Evolutionary conservation across 2,113 vertebrate genomes (phyloP), one percentile per base, ranked within the genome.

Genomic region (Lophura nycthemera): DNA sequence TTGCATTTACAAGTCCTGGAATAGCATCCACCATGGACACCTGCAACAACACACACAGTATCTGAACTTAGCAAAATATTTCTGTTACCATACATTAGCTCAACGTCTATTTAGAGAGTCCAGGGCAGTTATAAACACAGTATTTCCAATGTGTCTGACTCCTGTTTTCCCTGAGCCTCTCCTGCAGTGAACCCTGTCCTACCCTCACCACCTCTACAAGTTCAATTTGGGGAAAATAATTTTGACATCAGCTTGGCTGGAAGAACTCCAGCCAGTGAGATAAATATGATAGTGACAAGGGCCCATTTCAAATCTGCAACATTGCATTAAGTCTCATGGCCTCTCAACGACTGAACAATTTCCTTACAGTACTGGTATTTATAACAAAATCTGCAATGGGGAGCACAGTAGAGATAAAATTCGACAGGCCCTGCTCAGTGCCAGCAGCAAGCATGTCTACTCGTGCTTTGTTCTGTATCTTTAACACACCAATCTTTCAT

Each of bases 1-100:
- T 99, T 61, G 98, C 97, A 96, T 98, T 98, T 91, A 99, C 98
- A 60, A 99, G 97, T 60, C 98, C 98, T 71, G 99, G 99, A 94
- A 99, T 98, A 43, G 98, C 98, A 96, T 98, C 98, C 45, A 99
- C 97, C 98, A 99, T 99, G 8, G 98, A 97, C 19, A 98, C 97
- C 99, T 99, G 34, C 64, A 97, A 97, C 75, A 73, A 36, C 96
- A n/a, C 27, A 88, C 8, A 76, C 29, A 56, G 54, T 74, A 69
- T 66, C 30, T 36, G 52, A 91, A 48, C 13, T 63, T 34, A 21
- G 29, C 32, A 74, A 29, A 25, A 47, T 40, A 64, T 6, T 47
- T 42, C 10, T 43, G 34, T 56, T 59, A 25, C 6, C 36, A 25
- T 16, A 38, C 12, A 5, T 45, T 27, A 77, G 7, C 54, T 50